Base-by-base conservation (phyloP, 2,113 vertebrate genomes). In the Tenrec ecaudatus region DNA sequence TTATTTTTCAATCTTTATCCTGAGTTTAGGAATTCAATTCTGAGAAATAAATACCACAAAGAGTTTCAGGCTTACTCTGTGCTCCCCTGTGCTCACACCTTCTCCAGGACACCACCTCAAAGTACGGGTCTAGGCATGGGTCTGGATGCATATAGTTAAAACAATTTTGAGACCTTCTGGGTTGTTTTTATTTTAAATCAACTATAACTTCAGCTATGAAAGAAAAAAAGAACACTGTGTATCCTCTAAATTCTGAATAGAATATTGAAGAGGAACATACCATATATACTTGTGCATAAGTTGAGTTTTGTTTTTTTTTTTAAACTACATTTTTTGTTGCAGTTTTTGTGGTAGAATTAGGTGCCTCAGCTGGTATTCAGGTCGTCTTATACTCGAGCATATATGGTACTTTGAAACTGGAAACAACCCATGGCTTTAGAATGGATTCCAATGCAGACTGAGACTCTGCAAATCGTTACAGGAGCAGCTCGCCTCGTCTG, bases 1-100 rank as follows among this genome's bases (percentile, higher is more conserved):
- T 90, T 90, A 83, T 58, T 85, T 64, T 78, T 89, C 71, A 94
- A 68, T 19, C 8, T 83, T 89, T 36, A 80, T 82, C 27, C 58
- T 68, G 12, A 83, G 8, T 58, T n/a, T 68, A 88, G 43, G 9
- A 27, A 83, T 92, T 53, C 16, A 4, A 68, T 43, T 23, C 88
- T 92, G 23, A 4, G 27, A 81, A 88, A 90, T 66, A 81, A 88
- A 83, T 77, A 25, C 12, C 33, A 47, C 31, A 71, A 76, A 86
- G 36, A 47, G 15, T 92, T 38, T 15, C 33, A 38, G 17, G 23
- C 40, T 87, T 78, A 38, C 8, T 60, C 53, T 38, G 43, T 36
- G 53, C 76, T 75, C n/a, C 66, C 76, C 75, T 36, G 66, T 62
- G 38, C 47, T 77, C 4, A 43, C 14, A 76, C 31, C 31, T 84